Percentiles rank a stretch among this genome's conserved stretches.
Evolutionary conservation across 2,888 invertebrate species (phyloP).

Genomic region (Hypercompe scribonia): DNA sequence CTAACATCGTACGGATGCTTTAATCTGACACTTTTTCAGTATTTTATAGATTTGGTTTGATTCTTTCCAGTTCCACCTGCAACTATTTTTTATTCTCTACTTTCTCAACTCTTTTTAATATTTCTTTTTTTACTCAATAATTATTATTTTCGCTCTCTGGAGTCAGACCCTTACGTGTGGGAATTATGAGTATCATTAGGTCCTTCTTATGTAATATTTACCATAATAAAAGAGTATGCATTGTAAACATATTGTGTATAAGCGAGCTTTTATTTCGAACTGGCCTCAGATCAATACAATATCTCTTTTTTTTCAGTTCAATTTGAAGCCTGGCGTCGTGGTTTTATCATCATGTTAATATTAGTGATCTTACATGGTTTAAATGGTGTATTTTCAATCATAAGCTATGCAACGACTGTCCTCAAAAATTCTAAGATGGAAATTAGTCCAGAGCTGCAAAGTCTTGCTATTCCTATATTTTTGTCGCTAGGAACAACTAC

Average conservation of each 20-base stretch:
- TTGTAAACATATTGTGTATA: not conserved
- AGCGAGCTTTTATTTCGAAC: not conserved
- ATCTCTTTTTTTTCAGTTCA: slow-evolving; percentile 54
- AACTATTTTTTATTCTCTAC: too few species aligned
- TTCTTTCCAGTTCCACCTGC: too few species aligned
- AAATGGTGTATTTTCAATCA: slow-evolving; percentile 57
- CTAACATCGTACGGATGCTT: too few species aligned
- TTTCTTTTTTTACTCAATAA: too few species aligned
- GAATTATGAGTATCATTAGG: too few species aligned
- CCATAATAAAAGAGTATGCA: not conserved
- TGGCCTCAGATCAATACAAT: not conserved
- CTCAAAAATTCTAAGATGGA: slow-evolving; percentile 52
- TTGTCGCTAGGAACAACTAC: slow-evolving; percentile 57
- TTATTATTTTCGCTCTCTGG: too few species aligned
- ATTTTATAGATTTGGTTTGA: too few species aligned
- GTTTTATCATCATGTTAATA: slow-evolving; percentile 49
- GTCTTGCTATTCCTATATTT: slow-evolving; percentile 58
- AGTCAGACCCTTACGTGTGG: too few species aligned
- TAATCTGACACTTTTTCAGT: too few species aligned
- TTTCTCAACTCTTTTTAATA: too few species aligned
- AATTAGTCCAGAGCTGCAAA: slow-evolving; percentile 57
- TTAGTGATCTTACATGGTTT: slow-evolving; percentile 48
- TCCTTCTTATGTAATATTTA: too few species aligned
- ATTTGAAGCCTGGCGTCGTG: slow-evolving; percentile 61
- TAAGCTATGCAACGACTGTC: slow-evolving; percentile 60